Evolutionary conservation across 2,888 invertebrate species (phyloP).

Genomic region (Mythimna vitellina): DNA sequence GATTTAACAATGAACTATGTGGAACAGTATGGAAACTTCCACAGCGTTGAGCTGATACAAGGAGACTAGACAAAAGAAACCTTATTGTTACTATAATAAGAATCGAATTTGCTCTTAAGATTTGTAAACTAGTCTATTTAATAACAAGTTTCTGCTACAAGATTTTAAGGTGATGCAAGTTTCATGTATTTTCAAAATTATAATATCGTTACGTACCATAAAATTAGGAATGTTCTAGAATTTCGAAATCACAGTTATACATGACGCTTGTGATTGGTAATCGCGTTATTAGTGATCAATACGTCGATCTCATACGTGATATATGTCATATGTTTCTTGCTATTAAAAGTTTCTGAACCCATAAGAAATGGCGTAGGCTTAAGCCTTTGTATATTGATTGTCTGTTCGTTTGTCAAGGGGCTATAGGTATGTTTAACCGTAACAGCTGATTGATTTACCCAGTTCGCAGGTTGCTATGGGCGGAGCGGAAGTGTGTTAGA

Average conservation of each 20-base stretch:
- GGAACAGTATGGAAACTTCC: conserved; percentile 59
- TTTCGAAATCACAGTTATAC: background rate
- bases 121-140: conserved; percentile 20
- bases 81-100: conserved; percentile 20
- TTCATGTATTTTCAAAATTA: conserved; percentile 16
- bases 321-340: no score
- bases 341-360: no score
- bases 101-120: conserved; percentile 10
- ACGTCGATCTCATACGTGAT: no score
- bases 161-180: conserved; percentile 25
- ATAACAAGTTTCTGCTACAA: conserved; percentile 25
- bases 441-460: no score
- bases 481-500: no score
- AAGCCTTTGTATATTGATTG: background rate
- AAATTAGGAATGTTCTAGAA: background rate
- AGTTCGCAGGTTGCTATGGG: no score
- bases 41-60: background rate
- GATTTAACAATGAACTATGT: conserved; percentile 76
- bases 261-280: no score
- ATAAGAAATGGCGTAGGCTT: no score
- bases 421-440: background rate
- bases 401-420: background rate
- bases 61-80: conserved; percentile 26
- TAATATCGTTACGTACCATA: background rate
- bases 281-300: no score